These are phyloP conservation scores for Herminia tarsipennalis DNA, from an alignment of 2,888 invertebrate genomes.

Conservation along the genomic window DNA sequence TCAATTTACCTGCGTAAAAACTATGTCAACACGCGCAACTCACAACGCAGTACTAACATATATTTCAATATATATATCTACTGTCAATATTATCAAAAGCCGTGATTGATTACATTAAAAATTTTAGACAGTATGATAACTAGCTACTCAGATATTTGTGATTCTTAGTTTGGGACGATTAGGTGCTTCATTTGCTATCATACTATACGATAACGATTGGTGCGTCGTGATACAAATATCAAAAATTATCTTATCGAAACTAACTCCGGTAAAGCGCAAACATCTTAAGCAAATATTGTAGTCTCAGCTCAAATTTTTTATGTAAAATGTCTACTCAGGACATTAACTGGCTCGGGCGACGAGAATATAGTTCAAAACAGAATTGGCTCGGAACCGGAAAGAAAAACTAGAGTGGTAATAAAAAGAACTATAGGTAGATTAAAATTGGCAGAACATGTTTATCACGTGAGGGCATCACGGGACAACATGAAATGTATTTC, in stretches of 20 bases:
- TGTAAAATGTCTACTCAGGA: conserved; percentile 38
- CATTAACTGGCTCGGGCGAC: conserved; percentile 54
- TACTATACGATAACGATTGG: conserved; percentile 56
- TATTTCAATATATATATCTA: conserved; percentile 17
- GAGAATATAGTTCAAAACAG: conserved; percentile 32
- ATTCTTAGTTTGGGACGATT: conserved; percentile 59
- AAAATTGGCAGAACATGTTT: conserved; percentile 48
- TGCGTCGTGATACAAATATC: conserved; percentile 67
- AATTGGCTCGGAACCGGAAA: conserved; percentile 47
- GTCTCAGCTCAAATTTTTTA: conserved; percentile 40
- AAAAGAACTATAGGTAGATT: conserved; percentile 25
- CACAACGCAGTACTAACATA: conserved; percentile 15
- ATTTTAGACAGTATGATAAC: conserved; percentile 52
- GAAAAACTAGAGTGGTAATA: conserved; percentile 34
- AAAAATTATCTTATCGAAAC: conserved; percentile 74
- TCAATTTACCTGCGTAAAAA: no score
- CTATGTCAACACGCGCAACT: conserved; percentile 8
- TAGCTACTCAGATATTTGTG: conserved; percentile 59
- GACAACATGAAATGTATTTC: conserved; percentile 22
- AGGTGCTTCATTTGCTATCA: conserved; percentile 61
- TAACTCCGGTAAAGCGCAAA: conserved; percentile 65
- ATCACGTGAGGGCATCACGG: conserved; percentile 40
- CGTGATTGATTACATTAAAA: conserved; percentile 65
- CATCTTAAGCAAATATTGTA: conserved; percentile 61
- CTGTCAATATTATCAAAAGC: conserved; percentile 62